Percentiles rank a stretch among this genome's conserved stretches.
These are phyloP conservation scores for Bubalus kerabau DNA, from an alignment of 2,113 vertebrate genomes.

Conservation along the genomic window DNA sequence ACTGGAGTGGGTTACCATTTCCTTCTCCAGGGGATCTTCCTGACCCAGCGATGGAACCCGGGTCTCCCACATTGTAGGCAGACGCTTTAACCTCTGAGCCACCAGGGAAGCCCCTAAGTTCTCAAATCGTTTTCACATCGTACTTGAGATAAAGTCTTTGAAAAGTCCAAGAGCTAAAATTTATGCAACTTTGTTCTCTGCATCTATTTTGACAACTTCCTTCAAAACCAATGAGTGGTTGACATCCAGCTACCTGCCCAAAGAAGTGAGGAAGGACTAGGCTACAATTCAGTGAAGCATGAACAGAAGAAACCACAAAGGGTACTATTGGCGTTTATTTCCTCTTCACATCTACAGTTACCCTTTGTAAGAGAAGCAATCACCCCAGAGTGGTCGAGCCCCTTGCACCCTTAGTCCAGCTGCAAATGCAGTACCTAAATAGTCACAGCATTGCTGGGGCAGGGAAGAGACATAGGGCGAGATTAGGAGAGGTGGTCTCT, in stretches of 20 bases:
- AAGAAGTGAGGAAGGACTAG: not conserved
- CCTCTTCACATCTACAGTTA: not conserved
- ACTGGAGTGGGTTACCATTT: no score
- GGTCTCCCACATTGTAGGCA: no score
- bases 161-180: not conserved
- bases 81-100: no score
- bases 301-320: not conserved
- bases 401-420: not conserved
- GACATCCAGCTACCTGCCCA: not conserved
- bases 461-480: not conserved
- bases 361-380: not conserved
- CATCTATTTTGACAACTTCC: not conserved
- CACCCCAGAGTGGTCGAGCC: not conserved
- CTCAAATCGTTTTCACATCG: not conserved
- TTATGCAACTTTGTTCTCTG: not conserved
- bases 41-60: no score
- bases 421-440: not conserved
- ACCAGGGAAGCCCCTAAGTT: not conserved
- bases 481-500: not conserved
- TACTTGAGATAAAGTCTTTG: constrained; percentile 5
- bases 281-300: not conserved
- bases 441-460: not conserved
- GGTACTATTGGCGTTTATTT: not conserved
- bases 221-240: not conserved
- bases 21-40: no score